phyloP scores from a whole-genome alignment of 2,113 vertebrate species.

The Pyrgilauda ruficollis region DNA sequence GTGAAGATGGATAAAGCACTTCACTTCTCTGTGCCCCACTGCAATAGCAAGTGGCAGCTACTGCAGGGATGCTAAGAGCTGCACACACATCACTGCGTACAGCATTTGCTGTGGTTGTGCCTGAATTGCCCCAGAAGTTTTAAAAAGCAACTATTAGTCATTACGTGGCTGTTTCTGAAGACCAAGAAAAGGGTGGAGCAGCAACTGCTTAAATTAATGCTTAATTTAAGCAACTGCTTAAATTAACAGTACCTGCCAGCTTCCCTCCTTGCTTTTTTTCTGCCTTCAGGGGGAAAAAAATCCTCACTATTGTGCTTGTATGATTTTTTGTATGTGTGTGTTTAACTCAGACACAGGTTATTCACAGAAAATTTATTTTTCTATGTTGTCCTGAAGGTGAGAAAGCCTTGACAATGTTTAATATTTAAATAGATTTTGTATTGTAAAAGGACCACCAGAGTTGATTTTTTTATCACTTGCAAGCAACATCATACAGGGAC shows the following conservation, averaged over 20 bases:
- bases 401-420: not conserved
- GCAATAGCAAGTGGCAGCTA: not conserved
- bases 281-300: not conserved
- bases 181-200: not conserved
- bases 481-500: not conserved
- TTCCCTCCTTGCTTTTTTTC: not conserved
- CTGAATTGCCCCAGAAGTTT: not conserved
- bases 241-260: not conserved
- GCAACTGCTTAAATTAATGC: not conserved
- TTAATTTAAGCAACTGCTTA: not conserved
- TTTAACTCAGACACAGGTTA: not conserved
- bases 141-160: not conserved
- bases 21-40: not conserved
- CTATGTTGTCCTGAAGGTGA: not conserved
- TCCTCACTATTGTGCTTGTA: not conserved
- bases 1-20: not conserved
- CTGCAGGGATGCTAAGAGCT: not conserved
- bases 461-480: not conserved
- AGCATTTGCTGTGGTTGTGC: not conserved
- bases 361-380: not conserved
- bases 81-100: rapidly evolving
- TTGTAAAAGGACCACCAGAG: not conserved
- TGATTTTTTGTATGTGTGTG: not conserved
- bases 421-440: not conserved
- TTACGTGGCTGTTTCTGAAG: not conserved